phyloP scores from a whole-genome alignment of 2,888 invertebrate genomes.

The Meloe dianella region DNA sequence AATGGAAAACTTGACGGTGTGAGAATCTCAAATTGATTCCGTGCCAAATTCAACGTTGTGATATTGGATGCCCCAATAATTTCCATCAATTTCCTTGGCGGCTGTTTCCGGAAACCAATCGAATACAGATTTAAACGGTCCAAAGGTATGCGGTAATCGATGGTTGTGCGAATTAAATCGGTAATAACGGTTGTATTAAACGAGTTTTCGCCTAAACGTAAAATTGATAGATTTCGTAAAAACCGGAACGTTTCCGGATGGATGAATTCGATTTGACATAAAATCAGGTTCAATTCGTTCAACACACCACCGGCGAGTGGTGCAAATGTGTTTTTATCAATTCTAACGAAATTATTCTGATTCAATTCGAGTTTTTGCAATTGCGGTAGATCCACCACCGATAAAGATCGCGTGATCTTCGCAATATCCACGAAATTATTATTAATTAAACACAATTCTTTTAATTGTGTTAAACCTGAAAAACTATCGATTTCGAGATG shows the following conservation, averaged over 20 bases:
- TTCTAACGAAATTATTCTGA: conserved; percentile 62
- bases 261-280: conserved; percentile 64
- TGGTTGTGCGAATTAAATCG: conserved; percentile 56
- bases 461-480: conserved; percentile 62
- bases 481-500: conserved; percentile 61
- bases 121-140: conserved; percentile 61
- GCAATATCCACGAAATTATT: conserved; percentile 63
- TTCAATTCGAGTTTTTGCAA: conserved; percentile 62
- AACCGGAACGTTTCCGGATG: conserved; percentile 62
- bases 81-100: conserved; percentile 61
- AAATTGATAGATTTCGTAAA: conserved; percentile 58
- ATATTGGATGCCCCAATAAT: conserved; percentile 63
- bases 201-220: conserved; percentile 65
- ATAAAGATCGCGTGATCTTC: conserved; percentile 59
- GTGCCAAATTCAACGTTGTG: conserved; percentile 59
- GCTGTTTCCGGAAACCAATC: conserved; percentile 63
- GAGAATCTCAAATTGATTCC: conserved; percentile 66
- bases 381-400: conserved; percentile 58
- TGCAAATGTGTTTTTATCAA: conserved; percentile 60
- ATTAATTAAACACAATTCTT: conserved; percentile 62
- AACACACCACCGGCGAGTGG: conserved; percentile 60
- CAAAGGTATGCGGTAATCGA: conserved; percentile 58
- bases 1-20: conserved; percentile 61
- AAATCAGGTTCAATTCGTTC: conserved; percentile 60
- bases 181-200: conserved; percentile 60